Evolutionary conservation across 2,888 invertebrate genomes (phyloP).

Genomic region (Lepeophtheirus nordmannii): DNA sequence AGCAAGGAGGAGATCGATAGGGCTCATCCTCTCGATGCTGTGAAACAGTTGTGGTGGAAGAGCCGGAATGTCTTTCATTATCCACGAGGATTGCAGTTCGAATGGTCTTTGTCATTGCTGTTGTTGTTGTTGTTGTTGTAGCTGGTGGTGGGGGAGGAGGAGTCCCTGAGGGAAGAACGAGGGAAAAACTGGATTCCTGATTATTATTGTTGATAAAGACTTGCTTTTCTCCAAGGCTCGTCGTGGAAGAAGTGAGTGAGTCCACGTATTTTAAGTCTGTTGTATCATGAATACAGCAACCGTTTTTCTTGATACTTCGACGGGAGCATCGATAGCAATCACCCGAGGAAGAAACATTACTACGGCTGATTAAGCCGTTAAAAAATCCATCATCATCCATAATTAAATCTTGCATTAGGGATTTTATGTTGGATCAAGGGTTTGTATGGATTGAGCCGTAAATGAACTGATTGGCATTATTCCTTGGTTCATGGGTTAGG

Average conservation of each 20-base stretch:
- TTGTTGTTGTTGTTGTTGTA: too few relatives aligned
- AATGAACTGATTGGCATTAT: too few relatives aligned
- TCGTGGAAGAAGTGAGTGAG: not conserved
- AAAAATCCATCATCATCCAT: not conserved
- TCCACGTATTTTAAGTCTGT: not conserved
- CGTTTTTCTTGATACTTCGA: not conserved
- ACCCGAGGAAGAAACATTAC: not conserved
- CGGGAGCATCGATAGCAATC: constrained; percentile 1
- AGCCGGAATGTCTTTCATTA: not conserved
- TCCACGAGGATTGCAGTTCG: not conserved
- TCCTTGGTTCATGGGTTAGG: too few relatives aligned
- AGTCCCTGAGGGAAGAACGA: not conserved
- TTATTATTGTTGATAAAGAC: not conserved
- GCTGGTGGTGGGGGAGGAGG: not conserved
- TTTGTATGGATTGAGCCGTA: too few relatives aligned
- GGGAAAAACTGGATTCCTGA: not conserved
- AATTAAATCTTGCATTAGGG: not conserved
- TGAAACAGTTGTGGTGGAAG: not conserved
- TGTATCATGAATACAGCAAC: not conserved
- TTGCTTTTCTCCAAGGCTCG: not conserved
- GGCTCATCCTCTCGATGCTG: not conserved
- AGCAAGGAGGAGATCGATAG: constrained; percentile 3
- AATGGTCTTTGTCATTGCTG: not conserved
- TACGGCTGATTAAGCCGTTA: not conserved
- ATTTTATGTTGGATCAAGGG: too few relatives aligned